Base-by-base conservation (phyloP, 2,797 vertebrate species). In the Chiroxiphia lanceolata region DNA sequence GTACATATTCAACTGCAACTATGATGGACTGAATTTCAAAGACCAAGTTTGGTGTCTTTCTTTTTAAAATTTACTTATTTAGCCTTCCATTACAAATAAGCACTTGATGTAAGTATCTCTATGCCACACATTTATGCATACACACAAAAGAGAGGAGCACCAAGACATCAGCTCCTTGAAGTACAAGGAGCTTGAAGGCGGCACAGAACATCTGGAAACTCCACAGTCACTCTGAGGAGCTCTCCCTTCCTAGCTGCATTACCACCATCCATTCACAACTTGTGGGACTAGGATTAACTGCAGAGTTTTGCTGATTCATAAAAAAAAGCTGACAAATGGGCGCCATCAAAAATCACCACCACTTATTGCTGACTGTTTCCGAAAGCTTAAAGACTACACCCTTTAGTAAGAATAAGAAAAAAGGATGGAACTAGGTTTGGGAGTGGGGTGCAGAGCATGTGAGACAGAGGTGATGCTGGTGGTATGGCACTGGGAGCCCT, bases 401-500 rank as follows among this genome's bases (percentile, higher is more conserved):
- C 33, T 44, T 31, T 6, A 45, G 25, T 3, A 15, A 64, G 60
- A 83, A 15, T 25, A 31, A 23, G 38, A 47, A 68, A 38, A 38
- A 22, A 67, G 10, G 17, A 50, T 9, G 19, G 56, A 80, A 78
- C 25, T 21, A 11, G 7, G n/a, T 16, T 11, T 57, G 19, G 48
- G 38, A 81, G 33, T 8, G 15, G 4, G 3, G 11, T 0, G 4
- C 25, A 64, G 33, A 44, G 23, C 7, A 15, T 7, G 10, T 3
- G 1, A 85, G 34, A 81, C 10, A 0, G 0, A 77, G n/a, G 9
- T 6, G 13, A 36, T 38, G 18, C 45, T 29, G 16, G 21, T 16
- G 5, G 29, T 2, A n/a, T 1, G 8, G 50, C 3, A 6, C 38
- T 23, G 3, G 25, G 12, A 87, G 36, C 13, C 22, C 72, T 54